Percentiles rank a stretch among this genome's conserved stretches.
These are phyloP conservation scores for Hydropsyche tenuis DNA, from an alignment of 1,140 invertebrate genomes.

Conservation along the genomic window DNA sequence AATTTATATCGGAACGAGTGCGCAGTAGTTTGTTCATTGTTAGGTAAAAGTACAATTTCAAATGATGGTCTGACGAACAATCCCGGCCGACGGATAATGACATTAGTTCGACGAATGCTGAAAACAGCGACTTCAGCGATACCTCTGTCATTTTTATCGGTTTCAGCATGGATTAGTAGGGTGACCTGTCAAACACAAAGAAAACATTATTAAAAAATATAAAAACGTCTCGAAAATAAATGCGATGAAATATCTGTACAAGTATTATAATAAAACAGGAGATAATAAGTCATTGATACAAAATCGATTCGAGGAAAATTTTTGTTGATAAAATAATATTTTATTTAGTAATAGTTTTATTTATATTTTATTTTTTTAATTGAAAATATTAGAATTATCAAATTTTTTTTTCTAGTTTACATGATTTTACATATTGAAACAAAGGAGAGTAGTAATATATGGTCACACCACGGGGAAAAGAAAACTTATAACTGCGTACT, in stretches of 20 bases:
- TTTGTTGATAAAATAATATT: no score
- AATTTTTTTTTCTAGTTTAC: no score
- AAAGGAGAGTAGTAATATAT: neutral
- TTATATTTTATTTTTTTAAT: no score
- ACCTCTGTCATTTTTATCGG: conserved; percentile 38
- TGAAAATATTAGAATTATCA: no score
- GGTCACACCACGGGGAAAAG: conserved; percentile 7
- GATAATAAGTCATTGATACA: no score
- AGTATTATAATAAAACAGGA: no score
- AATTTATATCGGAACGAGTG: no score
- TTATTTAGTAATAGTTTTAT: no score
- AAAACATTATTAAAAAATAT: neutral
- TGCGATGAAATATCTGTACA: no score
- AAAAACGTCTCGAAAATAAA: no score
- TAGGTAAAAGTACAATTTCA: neutral
- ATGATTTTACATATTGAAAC: no score
- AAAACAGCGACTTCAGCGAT: conserved; percentile 19
- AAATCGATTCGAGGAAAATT: no score
- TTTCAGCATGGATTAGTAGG: conserved; percentile 17
- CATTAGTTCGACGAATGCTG: conserved; percentile 20
- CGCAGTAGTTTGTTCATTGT: neutral
- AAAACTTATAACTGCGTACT: conserved; percentile 8
- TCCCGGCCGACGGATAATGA: conserved; percentile 21
- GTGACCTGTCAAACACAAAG: conserved; percentile 16
- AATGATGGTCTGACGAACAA: conserved; percentile 11